Base-by-base conservation (phyloP, 2,797 vertebrate species). In the Monodelphis domestica region DNA sequence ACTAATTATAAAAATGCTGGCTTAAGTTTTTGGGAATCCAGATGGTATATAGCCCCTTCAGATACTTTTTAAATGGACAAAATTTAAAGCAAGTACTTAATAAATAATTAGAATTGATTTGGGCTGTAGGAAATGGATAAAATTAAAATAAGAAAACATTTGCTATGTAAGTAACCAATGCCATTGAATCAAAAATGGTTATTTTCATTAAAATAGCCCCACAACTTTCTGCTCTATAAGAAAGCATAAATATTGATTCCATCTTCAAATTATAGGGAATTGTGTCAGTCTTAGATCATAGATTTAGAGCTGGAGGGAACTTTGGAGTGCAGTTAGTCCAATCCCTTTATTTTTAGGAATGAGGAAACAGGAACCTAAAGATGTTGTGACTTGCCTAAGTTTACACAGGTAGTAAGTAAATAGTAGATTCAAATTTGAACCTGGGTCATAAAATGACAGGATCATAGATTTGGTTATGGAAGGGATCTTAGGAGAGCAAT, bases 11-110 rank as follows among this genome's bases (percentile, higher is more conserved):
- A 63, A 91, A 94, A 94, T 56, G 53, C 52, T 54, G 26, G 56
- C 91, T 87, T 94, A 54, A 93, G 52, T 33, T 95, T 93, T 95
- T 89, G n/a, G 55, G 90, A 95, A 93, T 91, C 5, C 90, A 54
- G 51, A 29, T 63, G 93, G 92, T 54, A 94, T 54, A 94, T 84
- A 95, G 92, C 89, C 1, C 54, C 30, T 70, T 88, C 12, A 12
- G 53, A 51, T n/a, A 90, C 87, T 90, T n/a, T 90, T 95, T 93
- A 55, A 94, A 50, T 91, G 88, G 10, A 92, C 94, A 6, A 88
- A 88, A 7, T 50, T 95, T 93, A 94, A 87, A 89, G 56, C 2
- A 92, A 91, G 84, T 53, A 90, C n/a, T 89, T 26, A n/a, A 93
- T 38, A 88, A 90, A 88, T 59, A 93, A 91, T 45, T 91, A 63